Evolutionary conservation across 2,797 vertebrate genomes (phyloP).

Genomic region (Synanceia verrucosa): DNA sequence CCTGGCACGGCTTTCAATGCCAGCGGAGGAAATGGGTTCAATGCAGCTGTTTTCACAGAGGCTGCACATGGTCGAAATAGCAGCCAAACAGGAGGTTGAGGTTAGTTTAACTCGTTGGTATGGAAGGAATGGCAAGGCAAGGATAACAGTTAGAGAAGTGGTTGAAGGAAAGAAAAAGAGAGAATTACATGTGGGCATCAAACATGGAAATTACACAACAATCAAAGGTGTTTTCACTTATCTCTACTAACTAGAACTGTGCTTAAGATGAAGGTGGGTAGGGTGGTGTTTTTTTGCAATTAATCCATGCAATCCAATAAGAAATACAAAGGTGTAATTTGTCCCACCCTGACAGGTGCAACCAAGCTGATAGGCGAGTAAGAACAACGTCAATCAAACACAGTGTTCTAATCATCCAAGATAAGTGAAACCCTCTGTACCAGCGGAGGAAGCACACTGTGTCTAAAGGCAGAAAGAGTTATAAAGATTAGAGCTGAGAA

Average conservation of each 20-base stretch:
- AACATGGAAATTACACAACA: constrained; percentile 27
- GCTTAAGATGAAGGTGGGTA: constrained; percentile 8
- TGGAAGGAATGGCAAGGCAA: constrained; percentile 26
- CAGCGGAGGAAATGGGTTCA: constrained; percentile 63
- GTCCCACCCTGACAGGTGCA: constrained; percentile 6
- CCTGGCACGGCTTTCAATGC: constrained; percentile 47
- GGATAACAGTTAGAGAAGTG: constrained; percentile 27
- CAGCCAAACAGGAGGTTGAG: constrained; percentile 61
- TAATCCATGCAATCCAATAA: constrained; percentile 4
- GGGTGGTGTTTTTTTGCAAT: constrained; percentile 10
- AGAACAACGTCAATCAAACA: constrained; percentile 26
- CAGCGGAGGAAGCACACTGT: not conserved
- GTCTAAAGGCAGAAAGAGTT: not conserved
- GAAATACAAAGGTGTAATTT: constrained; percentile 7
- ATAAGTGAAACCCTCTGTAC: constrained; percentile 3
- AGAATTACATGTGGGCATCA: constrained; percentile 18
- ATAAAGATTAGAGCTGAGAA: not conserved
- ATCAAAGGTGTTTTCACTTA: constrained; percentile 23
- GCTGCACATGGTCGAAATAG: constrained; percentile 68
- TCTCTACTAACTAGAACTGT: constrained; percentile 14
- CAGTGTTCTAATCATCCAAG: constrained; percentile 7
- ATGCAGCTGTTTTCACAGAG: constrained; percentile 74
- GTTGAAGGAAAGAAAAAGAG: constrained; percentile 8
- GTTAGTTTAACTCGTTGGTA: constrained; percentile 61
- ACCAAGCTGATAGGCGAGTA: not conserved